These are phyloP conservation scores for Noctua janthina DNA, from an alignment of 2,888 invertebrate genomes.

Conservation along the genomic window DNA sequence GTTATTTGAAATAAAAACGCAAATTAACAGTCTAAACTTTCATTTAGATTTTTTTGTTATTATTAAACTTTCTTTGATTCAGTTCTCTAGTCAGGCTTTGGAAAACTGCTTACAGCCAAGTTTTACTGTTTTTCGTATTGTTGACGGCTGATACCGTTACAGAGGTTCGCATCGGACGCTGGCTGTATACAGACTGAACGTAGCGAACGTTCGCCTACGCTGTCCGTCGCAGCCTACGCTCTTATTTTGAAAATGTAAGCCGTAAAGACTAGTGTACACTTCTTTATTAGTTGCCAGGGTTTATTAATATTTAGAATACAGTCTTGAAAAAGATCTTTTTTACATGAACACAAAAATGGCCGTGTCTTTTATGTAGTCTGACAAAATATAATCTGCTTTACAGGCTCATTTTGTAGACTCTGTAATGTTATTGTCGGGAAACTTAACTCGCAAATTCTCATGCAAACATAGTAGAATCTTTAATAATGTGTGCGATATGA, in stretches of 20 bases:
- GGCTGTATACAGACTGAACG: conserved; percentile 73
- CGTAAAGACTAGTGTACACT: conserved; percentile 29
- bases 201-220: conserved; percentile 54
- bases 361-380: conserved; percentile 3
- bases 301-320: conserved; percentile 17
- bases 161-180: conserved; percentile 72
- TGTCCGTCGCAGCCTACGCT: conserved; percentile 51
- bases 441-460: conserved; percentile 42
- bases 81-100: background rate
- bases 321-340: conserved; percentile 23
- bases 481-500: conserved; percentile 54
- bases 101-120: conserved; percentile 54
- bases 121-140: conserved; percentile 67
- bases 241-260: conserved; percentile 63
- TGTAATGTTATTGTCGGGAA: conserved; percentile 25
- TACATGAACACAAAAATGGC: background rate
- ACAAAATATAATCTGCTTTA: background rate
- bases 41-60: background rate
- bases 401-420: conserved; percentile 7
- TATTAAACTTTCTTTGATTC: conserved; percentile 15
- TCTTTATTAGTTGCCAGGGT: conserved; percentile 38
- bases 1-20: conserved; percentile 38
- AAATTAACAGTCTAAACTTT: background rate
- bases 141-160: conserved; percentile 57
- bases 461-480: conserved; percentile 31